phyloP scores from a whole-genome alignment of 2,888 invertebrate species.

The Meteorus cinctellus region DNA sequence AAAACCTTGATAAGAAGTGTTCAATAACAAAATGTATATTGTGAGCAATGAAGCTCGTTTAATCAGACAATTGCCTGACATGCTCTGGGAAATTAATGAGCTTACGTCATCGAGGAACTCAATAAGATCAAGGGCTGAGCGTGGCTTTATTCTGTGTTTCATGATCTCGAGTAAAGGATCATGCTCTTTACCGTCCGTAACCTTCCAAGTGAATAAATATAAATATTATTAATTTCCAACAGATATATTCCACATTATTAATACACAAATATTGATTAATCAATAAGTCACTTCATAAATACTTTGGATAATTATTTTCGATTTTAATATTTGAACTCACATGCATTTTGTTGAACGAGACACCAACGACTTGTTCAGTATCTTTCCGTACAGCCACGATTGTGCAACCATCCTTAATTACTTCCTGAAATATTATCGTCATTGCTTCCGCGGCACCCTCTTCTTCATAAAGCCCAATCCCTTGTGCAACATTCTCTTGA shows the following conservation, averaged over 20 bases:
- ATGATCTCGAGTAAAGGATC: conserved; percentile 56
- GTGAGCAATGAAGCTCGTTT: conserved; percentile 1
- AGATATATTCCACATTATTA: background rate
- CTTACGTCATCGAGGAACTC: conserved; percentile 63
- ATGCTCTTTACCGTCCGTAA: conserved; percentile 40
- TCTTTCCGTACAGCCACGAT: conserved; percentile 77
- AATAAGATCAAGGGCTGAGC: conserved; percentile 59
- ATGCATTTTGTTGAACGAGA: conserved; percentile 82
- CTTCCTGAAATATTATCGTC: conserved; percentile 56
- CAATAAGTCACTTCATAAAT: background rate
- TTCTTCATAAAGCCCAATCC: conserved; percentile 62
- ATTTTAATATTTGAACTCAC: conserved; percentile 66
- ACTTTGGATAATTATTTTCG: background rate
- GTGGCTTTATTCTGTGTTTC: conserved; percentile 57
- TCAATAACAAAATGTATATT: background rate
- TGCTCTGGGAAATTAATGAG: conserved; percentile 25
- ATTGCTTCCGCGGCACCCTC: conserved; percentile 62
- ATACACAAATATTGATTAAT: background rate
- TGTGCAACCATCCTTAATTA: conserved; percentile 77
- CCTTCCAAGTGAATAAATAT: conserved; percentile 33
- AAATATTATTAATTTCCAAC: background rate
- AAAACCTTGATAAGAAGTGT: conserved; percentile 6
- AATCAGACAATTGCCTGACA: background rate
- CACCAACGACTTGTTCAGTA: conserved; percentile 77
- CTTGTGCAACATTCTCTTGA: conserved; percentile 62